These are phyloP conservation scores for Caenorhabditis elegans DNA, from an alignment of 1,140 invertebrate species.

Conservation along the genomic window DNA sequence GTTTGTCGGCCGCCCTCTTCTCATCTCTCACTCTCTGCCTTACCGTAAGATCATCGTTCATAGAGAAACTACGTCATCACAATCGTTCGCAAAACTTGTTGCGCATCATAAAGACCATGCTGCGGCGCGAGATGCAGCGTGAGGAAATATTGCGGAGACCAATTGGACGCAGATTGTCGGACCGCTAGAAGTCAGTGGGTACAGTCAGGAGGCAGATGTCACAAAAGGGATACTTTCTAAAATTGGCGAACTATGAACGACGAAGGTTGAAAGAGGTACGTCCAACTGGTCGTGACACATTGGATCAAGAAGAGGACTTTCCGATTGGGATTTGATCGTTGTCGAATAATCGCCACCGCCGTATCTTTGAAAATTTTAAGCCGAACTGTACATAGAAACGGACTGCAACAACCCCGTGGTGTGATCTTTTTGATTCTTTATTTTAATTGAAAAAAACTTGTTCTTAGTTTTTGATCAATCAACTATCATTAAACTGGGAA, in stretches of 20 bases:
- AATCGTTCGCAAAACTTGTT: conserved; percentile 33
- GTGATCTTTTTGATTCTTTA: background rate
- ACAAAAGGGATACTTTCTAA: conserved; percentile 22
- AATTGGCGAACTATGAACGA: conserved; percentile 31
- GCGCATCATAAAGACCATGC: conserved; percentile 15
- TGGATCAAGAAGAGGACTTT: too few species aligned
- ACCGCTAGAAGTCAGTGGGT: background rate
- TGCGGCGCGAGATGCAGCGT: conserved; percentile 28
- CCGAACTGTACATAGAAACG: too few species aligned
- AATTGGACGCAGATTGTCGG: background rate
- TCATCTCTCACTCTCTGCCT: conserved; percentile 22
- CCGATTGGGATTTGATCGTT: too few species aligned
- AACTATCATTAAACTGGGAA: conserved; percentile 32
- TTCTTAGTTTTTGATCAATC: conserved; percentile 28
- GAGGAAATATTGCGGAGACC: conserved; percentile 6
- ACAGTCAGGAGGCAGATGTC: background rate
- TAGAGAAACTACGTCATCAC: conserved; percentile 33
- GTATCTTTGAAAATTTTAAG: too few species aligned
- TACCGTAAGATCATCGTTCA: conserved; percentile 31
- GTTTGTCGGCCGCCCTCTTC: background rate
- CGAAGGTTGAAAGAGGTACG: conserved; percentile 30
- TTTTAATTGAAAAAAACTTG: background rate
- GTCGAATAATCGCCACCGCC: too few species aligned
- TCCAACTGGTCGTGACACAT: conserved; percentile 1
- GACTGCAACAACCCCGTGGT: too few species aligned